phyloP scores from a whole-genome alignment of 1,140 invertebrate genomes.

The Leptinotarsa lineolata region DNA sequence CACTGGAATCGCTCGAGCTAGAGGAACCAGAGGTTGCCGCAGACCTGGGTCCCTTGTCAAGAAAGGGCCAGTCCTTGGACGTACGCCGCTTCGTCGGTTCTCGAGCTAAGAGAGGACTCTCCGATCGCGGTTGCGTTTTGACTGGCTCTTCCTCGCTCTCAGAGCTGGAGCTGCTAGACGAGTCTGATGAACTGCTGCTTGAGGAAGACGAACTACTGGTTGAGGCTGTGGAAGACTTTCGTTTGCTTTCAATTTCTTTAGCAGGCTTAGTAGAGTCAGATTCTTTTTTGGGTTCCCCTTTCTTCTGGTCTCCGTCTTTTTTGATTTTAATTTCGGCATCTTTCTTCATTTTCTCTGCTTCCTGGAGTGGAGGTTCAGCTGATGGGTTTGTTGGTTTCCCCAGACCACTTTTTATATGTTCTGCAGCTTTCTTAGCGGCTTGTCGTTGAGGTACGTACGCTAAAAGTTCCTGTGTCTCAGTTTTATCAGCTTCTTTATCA shows the following conservation, averaged over 20 bases:
- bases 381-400: constrained; percentile 60
- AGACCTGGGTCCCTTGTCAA: constrained; percentile 56
- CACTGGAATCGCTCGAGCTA: constrained; percentile 52
- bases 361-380: constrained; percentile 53
- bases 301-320: constrained; percentile 40
- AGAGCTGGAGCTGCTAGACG: constrained; percentile 54
- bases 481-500: constrained; percentile 65
- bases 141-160: constrained; percentile 51
- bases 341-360: constrained; percentile 52
- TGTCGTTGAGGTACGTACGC: constrained; percentile 87
- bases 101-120: constrained; percentile 45
- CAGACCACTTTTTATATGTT: constrained; percentile 83
- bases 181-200: constrained; percentile 52
- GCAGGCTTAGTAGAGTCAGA: constrained; percentile 38
- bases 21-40: constrained; percentile 50
- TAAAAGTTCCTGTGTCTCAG: constrained; percentile 69
- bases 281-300: constrained; percentile 38
- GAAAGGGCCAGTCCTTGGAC: constrained; percentile 57
- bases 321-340: constrained; percentile 36
- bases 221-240: constrained; percentile 54
- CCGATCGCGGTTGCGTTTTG: constrained; percentile 46
- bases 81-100: constrained; percentile 48
- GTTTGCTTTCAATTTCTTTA: constrained; percentile 49
- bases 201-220: constrained; percentile 56
- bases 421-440: constrained; percentile 88